Evolutionary conservation across 1,140 invertebrate species (phyloP).

Genomic region (Aphelenchoides fujianensis): DNA sequence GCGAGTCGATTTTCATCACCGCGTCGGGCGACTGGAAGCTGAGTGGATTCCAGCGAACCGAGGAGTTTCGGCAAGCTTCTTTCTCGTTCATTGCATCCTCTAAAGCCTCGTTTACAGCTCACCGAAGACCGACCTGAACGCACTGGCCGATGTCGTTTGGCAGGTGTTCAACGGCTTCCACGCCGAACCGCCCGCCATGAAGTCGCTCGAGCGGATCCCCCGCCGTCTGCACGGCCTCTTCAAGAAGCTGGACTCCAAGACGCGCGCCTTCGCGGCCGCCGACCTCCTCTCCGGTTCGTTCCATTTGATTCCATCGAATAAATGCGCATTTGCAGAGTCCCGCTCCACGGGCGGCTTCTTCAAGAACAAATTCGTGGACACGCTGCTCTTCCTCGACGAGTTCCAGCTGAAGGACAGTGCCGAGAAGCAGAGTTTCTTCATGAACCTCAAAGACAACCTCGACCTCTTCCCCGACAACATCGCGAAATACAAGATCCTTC

Average conservation of each 20-base stretch:
- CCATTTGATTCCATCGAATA: no score
- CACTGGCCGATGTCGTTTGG: slow-evolving; percentile 90
- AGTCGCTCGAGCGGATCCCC: slow-evolving; percentile 71
- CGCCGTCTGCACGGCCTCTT: slow-evolving; percentile 47
- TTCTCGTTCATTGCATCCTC: neutral
- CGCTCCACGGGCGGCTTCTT: slow-evolving; percentile 84
- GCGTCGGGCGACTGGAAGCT: slow-evolving; percentile 94
- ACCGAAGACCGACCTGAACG: slow-evolving; percentile 90
- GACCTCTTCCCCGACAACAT: slow-evolving; percentile 88
- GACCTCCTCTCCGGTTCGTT: slow-evolving; percentile 41
- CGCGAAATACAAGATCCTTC: slow-evolving; percentile 87
- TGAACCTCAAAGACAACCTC: slow-evolving; percentile 76
- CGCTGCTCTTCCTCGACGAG: slow-evolving; percentile 91
- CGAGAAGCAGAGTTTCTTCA: slow-evolving; percentile 74
- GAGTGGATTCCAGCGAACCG: slow-evolving; percentile 69
- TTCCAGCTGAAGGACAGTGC: slow-evolving; percentile 71
- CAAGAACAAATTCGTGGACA: slow-evolving; percentile 90
- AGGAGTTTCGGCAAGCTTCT: slow-evolving; percentile 37
- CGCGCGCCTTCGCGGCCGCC: slow-evolving; percentile 20
- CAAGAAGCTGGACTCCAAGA: slow-evolving; percentile 42
- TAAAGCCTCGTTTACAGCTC: slow-evolving; percentile 67
- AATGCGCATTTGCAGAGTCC: slow-evolving; percentile 66
- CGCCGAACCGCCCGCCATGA: slow-evolving; percentile 68
- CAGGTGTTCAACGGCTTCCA: slow-evolving; percentile 91
- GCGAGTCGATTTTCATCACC: slow-evolving; percentile 91